Evolutionary conservation across 2,888 invertebrate species (phyloP).

Genomic region (Hylaea fasciaria): DNA sequence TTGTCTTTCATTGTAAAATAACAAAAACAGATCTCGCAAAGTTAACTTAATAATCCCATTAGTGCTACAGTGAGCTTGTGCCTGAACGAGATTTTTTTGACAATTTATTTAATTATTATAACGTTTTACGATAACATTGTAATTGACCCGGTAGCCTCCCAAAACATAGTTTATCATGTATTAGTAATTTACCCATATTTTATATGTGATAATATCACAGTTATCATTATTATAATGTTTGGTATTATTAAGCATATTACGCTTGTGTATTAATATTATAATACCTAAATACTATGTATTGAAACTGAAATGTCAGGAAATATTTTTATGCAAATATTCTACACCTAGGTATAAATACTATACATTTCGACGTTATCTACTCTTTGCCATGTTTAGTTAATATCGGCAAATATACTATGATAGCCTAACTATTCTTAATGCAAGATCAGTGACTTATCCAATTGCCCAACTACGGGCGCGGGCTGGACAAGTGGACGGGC

Average conservation of each 20-base stretch:
- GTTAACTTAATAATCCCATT: too few species aligned
- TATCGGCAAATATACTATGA: too few species aligned
- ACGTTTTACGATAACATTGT: slow-evolving; percentile 13
- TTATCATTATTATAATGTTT: neutral
- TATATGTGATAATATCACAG: neutral
- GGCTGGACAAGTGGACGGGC: slow-evolving; percentile 31
- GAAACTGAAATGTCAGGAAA: too few species aligned
- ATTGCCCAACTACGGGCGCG: slow-evolving; percentile 29
- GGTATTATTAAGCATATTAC: too few species aligned
- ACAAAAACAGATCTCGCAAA: too few species aligned
- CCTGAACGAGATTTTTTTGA: neutral
- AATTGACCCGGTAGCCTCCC: slow-evolving; percentile 13
- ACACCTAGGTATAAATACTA: neutral
- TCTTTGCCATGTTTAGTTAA: neutral
- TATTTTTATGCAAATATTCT: neutral
- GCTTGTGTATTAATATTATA: too few species aligned
- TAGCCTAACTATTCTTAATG: neutral
- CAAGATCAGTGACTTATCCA: slow-evolving; percentile 20
- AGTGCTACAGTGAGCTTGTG: neutral
- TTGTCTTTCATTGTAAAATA: too few species aligned
- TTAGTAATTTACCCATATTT: neutral
- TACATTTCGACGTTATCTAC: neutral
- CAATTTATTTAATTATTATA: slow-evolving; percentile 5
- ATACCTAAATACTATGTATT: too few species aligned
- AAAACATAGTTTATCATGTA: slow-evolving; percentile 5